Evolutionary conservation across 2,113 vertebrate genomes (phyloP), one percentile per base, ranked within the genome.

Genomic region (Paramisgurnus dabryanus): DNA sequence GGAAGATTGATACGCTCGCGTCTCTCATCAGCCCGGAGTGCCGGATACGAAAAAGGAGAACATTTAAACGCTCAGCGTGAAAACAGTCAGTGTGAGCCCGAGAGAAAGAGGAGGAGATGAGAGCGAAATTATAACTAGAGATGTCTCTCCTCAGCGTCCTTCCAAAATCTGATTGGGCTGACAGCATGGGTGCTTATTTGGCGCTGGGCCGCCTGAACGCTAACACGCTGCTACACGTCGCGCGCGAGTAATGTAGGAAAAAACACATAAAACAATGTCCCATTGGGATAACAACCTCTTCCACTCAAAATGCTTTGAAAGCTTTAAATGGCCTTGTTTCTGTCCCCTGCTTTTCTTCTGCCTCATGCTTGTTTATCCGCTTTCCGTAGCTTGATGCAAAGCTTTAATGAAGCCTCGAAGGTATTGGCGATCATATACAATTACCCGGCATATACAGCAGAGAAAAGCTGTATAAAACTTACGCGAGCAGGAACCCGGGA

Each of bases 361-460:
- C 68, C 60, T 63, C 5, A 41, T 70, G 63, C 53, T 71, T 63
- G 55, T 86, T 76, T 81, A 75, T 77, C 67, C 64, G 77, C 81
- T 86, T 3, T 22, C 18, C 8, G 45, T 68, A 67, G 84, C 74
- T 86, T 84, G 80, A 87, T 85, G 81, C 81, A 85, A 83, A 79
- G 84, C 71, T 82, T 84, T 89, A 87, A 87, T 88, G 87, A 89
- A 89, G 82, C 87, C 87, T 85, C 86, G 49, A 65, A 85, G 87
- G 86, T 85, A 85, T 84, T 86, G 82, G 83, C 80, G 76, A 83
- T 86, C 85, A 85, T 86, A 85, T 84, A 84, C 87, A 87, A 86
- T 85, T 84, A 87, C 83, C 61, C 77, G 76, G 83, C 84, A 84
- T 87, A 79, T 81, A 78, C 75, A 73, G 81, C 80, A 43, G 80